Percentiles rank a stretch among this genome's conserved stretches.
Conservation (phyloP, 1,140 invertebrate genomes). For the Agrilus planipennis region DNA sequence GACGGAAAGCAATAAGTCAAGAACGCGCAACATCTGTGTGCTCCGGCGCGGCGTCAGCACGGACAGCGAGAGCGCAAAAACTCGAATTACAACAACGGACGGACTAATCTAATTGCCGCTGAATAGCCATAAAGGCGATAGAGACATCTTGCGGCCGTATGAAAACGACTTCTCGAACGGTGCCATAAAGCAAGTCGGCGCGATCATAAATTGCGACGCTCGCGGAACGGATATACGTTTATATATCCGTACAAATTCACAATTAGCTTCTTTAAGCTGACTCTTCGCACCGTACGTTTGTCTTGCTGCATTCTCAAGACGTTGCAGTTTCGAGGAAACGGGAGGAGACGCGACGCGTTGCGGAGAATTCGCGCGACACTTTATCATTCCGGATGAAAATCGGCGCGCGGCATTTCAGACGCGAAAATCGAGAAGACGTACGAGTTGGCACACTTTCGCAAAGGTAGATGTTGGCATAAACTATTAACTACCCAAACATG, state of each 20-base stretch:
- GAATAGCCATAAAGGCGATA: constrained; percentile 32
- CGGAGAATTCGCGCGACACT: too few species aligned
- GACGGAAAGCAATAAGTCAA: constrained; percentile 23
- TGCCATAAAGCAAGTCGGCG: constrained; percentile 30
- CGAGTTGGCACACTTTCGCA: too few species aligned
- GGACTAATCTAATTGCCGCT: constrained; percentile 32
- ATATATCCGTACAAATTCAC: constrained; percentile 32
- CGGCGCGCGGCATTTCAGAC: too few species aligned
- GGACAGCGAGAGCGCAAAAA: too few species aligned
- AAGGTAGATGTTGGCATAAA: too few species aligned
- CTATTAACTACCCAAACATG: too few species aligned
- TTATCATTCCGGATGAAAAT: too few species aligned
- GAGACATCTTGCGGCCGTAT: constrained; percentile 32
- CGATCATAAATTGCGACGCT: constrained; percentile 27
- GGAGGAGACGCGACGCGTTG: too few species aligned
- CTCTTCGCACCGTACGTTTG: too few species aligned
- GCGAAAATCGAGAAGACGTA: too few species aligned
- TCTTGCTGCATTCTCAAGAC: too few species aligned
- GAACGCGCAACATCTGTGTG: constrained; percentile 28
- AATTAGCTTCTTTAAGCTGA: constrained; percentile 22
- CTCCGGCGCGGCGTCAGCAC: constrained; percentile 20
- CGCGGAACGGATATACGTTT: constrained; percentile 21
- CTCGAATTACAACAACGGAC: constrained; percentile 29
- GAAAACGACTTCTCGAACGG: constrained; percentile 27
- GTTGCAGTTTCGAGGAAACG: too few species aligned